Evolutionary conservation across 2,113 vertebrate genomes (phyloP).

Genomic region (Lasiurus cinereus): DNA sequence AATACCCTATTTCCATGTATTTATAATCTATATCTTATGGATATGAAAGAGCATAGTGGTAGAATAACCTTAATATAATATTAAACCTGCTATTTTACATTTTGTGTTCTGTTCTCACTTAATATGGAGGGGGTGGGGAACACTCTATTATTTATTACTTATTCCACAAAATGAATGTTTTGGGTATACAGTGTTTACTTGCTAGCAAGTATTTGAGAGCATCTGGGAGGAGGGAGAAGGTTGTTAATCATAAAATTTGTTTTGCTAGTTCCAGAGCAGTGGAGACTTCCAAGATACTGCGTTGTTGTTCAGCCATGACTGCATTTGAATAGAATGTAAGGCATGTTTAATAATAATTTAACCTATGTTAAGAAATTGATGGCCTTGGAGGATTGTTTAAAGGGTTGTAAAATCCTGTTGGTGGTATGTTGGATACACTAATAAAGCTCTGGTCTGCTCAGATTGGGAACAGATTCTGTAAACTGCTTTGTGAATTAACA

Average conservation of each 20-base stretch:
- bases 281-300: constrained; percentile 30
- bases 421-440: constrained; percentile 35
- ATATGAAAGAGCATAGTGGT: neutral
- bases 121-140: neutral
- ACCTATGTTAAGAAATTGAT: constrained; percentile 39
- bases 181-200: constrained; percentile 47
- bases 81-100: constrained; percentile 37
- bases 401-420: neutral
- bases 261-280: constrained; percentile 22
- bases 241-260: constrained; percentile 13
- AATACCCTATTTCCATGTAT: neutral
- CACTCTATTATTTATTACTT: neutral
- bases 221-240: constrained; percentile 34
- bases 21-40: neutral
- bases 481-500: constrained; percentile 48
- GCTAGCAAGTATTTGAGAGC: constrained; percentile 34
- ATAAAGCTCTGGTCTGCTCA: neutral
- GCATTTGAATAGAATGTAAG: constrained; percentile 43
- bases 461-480: constrained; percentile 43
- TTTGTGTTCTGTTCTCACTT: constrained; percentile 50
- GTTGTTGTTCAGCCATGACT: constrained; percentile 45
- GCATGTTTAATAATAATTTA: constrained; percentile 64
- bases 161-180: constrained; percentile 56
- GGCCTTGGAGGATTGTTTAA: neutral
- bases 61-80: constrained; percentile 18